Base-by-base conservation (phyloP, 2,888 invertebrate species). In the Prenolepis imparis region DNA sequence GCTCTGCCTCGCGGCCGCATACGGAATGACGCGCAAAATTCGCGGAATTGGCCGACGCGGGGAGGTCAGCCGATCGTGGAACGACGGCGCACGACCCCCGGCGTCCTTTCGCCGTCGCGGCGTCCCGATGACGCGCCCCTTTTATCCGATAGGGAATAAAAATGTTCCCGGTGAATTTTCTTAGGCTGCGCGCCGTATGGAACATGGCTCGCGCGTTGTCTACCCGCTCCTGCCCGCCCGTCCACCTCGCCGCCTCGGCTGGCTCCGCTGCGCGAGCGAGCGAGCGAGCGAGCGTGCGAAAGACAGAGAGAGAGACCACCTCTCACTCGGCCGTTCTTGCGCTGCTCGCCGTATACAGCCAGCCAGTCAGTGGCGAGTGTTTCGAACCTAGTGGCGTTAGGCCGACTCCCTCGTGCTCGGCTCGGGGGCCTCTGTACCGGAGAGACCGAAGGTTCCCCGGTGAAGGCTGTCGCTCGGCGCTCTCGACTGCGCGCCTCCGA, bases 91-190 rank as follows among this genome's bases (percentile, higher is more conserved):
- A 84, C 44, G 32, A 52, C 52, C 32, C 57, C 28, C 73, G 72
- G 44, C 75, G 84, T 90, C 81, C 85, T 86, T 88, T 89, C 86
- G 59, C 84, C 87, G 84, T 87, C 86, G 85, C 84, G 84, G 82
- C 88, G 86, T 81, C 18, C 77, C 89, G 88, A 82, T 87, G 90
- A 84, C 72, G 88, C 82, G 63, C 72, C 66, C 85, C 88, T 88
- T 90, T 90, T 84, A 75, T 78, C 85, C 85, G 86, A 85, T 85
- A 89, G 75, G 73, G 90, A 90, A 90, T 90, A 90, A 93, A 93
- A 93, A 93, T 93, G 90, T 93, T 93, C 91, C 75, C 90, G 91
- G 91, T 93, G 93, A 93, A 93, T 93, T 93, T 92, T 93, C 94
- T 93, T 94, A 88, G 87, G 92, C 93, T 93, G 93, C 87, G 41